Evolutionary conservation across 1,140 invertebrate genomes (phyloP), one percentile per base, ranked within the genome.

Genomic region (Paralvinella palmiformis): DNA sequence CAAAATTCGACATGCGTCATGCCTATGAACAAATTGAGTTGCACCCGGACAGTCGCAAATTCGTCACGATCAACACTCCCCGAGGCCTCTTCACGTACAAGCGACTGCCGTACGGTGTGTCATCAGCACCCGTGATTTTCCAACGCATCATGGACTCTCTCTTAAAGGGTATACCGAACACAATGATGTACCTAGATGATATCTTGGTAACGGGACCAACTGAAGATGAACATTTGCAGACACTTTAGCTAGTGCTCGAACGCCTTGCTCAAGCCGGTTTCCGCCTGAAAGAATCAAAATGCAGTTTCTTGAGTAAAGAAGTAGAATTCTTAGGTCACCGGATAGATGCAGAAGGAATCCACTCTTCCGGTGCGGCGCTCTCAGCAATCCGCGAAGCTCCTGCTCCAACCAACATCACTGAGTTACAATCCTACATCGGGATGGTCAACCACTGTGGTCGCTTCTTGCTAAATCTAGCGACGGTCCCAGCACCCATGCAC

Each of bases 111-210:
- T 62, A 83, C 72, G 83, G 81, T 13, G 75, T 85, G 15, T 76
- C 81, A 65, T 75, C 73, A 10, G 82, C 81, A 1, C 81, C 82
- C 15, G 66, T 70, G 15, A 76, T 81, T 61, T 85, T 85, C 63
- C 78, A 85, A 65, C 27, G 73, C 61, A 69, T 77, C 36, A 79
- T 85, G 32, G 76, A 81, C 52, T 52, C 71, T 59, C 31, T 73
- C 5, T 65, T 84, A 58, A 58, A 58, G 45, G 63, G 63, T 6
- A 58, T 64, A 53, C 27, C 62, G 24, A 69, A 63, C 44, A 33
- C 29, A 31, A 33, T 57, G 7, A 32, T 36, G 27, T 57, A 57
- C 27, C 27, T 31, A 7, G 55, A 57, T 20, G 20, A 57, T n/a
- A 31, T 57, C 22, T 57, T 57, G 55, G 55, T 57, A 32, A 57